Conservation (phyloP, 2,113 vertebrate genomes). For the Sinocyclocheilus maitianheensis region DNA sequence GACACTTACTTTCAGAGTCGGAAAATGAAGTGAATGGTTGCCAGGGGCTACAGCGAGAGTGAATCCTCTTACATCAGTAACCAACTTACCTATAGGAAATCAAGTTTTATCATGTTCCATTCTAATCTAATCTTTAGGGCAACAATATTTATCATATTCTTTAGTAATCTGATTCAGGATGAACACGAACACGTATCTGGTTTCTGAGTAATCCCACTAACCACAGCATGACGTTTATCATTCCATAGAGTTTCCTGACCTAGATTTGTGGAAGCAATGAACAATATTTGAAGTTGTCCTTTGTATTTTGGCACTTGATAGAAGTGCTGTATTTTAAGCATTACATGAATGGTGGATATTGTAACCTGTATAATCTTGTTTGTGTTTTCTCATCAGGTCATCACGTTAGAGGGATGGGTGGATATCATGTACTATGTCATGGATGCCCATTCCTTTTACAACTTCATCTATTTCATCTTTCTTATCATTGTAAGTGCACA, state of each 20-base stretch:
- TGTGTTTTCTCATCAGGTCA: slow-evolving; percentile 74
- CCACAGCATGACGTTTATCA: slow-evolving; percentile 30
- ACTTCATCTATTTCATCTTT: slow-evolving; percentile 92
- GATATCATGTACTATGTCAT: slow-evolving; percentile 93
- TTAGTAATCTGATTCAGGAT: neutral
- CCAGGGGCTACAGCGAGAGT: slow-evolving; percentile 24
- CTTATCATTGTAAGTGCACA: slow-evolving; percentile 86
- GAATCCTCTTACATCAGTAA: slow-evolving; percentile 40
- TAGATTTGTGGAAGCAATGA: neutral
- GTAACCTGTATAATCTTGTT: neutral
- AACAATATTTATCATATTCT: slow-evolving; percentile 36
- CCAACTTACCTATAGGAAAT: slow-evolving; percentile 29
- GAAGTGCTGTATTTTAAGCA: neutral
- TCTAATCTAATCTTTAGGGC: slow-evolving; percentile 35
- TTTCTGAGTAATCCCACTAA: slow-evolving; percentile 40
- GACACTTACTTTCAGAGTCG: slow-evolving; percentile 32
- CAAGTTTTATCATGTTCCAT: slow-evolving; percentile 29
- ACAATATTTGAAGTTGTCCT: neutral
- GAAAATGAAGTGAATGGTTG: slow-evolving; percentile 43
- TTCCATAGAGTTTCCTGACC: slow-evolving; percentile 1
- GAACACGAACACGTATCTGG: neutral
- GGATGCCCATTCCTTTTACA: slow-evolving; percentile 93
- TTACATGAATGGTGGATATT: neutral
- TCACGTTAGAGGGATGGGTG: slow-evolving; percentile 90
- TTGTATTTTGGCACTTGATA: neutral